A percentile compares a stretch with the other conserved stretches of the same genome.
phyloP scores from a whole-genome alignment of 2,113 vertebrate species.

The Alligator sinensis region DNA sequence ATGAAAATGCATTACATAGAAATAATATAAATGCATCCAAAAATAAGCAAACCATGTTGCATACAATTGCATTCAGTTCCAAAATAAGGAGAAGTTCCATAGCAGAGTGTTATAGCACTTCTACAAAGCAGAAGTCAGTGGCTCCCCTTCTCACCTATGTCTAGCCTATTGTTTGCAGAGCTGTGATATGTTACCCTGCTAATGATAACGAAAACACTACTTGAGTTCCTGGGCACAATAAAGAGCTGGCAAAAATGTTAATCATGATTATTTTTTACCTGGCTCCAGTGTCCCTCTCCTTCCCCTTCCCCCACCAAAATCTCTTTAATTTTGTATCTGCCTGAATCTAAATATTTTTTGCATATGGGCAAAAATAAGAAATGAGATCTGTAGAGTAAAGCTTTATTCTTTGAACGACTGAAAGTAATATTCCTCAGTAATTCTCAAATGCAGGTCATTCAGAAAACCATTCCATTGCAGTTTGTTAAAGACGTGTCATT shows the following conservation, averaged over 20 bases:
- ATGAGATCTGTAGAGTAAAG: background rate
- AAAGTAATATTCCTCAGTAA: background rate
- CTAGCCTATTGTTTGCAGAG: background rate
- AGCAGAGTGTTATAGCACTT: background rate
- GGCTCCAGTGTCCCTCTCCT: background rate
- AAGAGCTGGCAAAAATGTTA: background rate
- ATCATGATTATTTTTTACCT: background rate
- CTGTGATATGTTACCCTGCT: background rate
- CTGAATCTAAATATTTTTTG: background rate
- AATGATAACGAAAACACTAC: background rate
- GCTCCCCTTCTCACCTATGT: background rate
- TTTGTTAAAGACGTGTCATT: background rate
- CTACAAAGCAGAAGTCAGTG: background rate
- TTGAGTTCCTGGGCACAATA: background rate
- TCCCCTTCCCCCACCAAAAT: background rate
- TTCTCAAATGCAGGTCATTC: background rate
- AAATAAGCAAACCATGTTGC: background rate
- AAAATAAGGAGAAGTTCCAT: background rate
- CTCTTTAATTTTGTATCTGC: background rate
- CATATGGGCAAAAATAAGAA: background rate
- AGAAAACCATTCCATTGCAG: background rate
- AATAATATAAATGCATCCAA: background rate
- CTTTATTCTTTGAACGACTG: background rate
- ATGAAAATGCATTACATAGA: background rate
- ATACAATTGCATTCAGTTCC: background rate